phyloP scores from a whole-genome alignment of 2,888 invertebrate genomes.

The Malthinus seriepunctatus region DNA sequence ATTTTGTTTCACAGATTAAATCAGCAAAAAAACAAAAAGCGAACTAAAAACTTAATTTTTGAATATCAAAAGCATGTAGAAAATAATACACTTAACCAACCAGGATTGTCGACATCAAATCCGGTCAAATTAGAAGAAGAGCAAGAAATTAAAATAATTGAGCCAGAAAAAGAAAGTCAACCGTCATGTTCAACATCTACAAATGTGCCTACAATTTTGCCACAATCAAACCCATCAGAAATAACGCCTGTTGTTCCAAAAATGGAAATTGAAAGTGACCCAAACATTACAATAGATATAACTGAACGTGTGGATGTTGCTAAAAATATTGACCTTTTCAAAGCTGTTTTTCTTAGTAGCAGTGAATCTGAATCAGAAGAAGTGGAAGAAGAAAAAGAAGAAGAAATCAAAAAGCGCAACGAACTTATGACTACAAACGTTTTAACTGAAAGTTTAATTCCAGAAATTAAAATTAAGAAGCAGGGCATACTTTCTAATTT shows the following conservation, averaged over 20 bases:
- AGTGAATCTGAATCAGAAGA: slow-evolving; percentile 67
- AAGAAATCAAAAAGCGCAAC: slow-evolving; percentile 37
- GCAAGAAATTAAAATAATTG: background rate
- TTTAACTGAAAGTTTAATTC: slow-evolving; percentile 45
- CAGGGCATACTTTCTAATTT: slow-evolving; percentile 51
- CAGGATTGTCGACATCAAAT: slow-evolving; percentile 39
- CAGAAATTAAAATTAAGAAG: slow-evolving; percentile 50
- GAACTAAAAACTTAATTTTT: slow-evolving; percentile 74
- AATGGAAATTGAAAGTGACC: background rate
- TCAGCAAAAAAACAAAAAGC: slow-evolving; percentile 62
- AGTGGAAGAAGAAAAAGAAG: slow-evolving; percentile 44
- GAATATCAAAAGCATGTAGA: slow-evolving; percentile 67
- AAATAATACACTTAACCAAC: slow-evolving; percentile 34
- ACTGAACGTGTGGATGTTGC: slow-evolving; percentile 49
- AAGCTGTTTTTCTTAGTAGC: slow-evolving; percentile 85
- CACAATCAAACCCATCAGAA: background rate
- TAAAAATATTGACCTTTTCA: slow-evolving; percentile 78
- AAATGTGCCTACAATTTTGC: no score
- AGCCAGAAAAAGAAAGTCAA: slow-evolving; percentile 60
- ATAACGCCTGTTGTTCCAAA: background rate
- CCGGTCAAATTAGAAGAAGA: background rate
- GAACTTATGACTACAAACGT: slow-evolving; percentile 43
- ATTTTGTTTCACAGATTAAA: slow-evolving; percentile 51
- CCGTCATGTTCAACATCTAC: slow-evolving; percentile 51
- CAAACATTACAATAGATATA: slow-evolving; percentile 35